A percentile compares a stretch with the other conserved stretches of the same genome.
Evolutionary conservation across 2,888 invertebrate species (phyloP).

Genomic region (Cenopis cana): DNA sequence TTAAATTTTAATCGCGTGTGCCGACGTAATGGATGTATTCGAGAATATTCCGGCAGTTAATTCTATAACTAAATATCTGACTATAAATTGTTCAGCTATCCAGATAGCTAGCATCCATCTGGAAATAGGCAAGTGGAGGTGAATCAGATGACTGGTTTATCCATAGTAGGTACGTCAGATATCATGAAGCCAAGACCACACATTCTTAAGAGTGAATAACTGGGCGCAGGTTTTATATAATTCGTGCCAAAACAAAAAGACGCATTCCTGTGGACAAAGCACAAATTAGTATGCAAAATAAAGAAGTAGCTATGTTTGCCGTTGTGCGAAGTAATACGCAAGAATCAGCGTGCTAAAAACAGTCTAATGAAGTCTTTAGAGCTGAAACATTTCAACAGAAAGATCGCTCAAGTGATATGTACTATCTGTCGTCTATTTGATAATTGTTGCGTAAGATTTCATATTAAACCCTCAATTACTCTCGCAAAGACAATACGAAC

Average conservation of each 20-base stretch:
- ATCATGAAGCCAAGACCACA: neutral
- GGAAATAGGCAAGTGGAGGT: neutral
- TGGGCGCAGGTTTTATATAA: neutral
- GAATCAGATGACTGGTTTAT: neutral
- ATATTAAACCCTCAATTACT: constrained; percentile 2
- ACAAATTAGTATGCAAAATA: neutral
- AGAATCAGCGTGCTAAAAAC: neutral
- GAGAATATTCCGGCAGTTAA: neutral
- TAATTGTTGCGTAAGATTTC: neutral
- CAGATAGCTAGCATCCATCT: too few species aligned
- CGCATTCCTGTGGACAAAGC: neutral
- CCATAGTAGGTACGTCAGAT: neutral
- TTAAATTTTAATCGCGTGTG: constrained; percentile 30
- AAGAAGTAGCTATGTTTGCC: too few species aligned
- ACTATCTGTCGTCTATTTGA: neutral
- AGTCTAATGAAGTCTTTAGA: too few species aligned
- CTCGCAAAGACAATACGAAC: constrained; percentile 11
- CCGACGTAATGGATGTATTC: constrained; percentile 21
- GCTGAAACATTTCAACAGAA: too few species aligned
- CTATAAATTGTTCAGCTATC: neutral
- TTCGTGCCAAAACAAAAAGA: neutral
- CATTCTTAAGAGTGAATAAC: neutral
- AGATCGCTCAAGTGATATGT: too few species aligned
- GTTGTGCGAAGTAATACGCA: neutral
- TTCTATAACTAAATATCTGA: neutral